Percentiles rank a stretch among this genome's conserved stretches.
Conservation (phyloP, 2,888 invertebrate genomes). For the Agriopis aurantiaria region DNA sequence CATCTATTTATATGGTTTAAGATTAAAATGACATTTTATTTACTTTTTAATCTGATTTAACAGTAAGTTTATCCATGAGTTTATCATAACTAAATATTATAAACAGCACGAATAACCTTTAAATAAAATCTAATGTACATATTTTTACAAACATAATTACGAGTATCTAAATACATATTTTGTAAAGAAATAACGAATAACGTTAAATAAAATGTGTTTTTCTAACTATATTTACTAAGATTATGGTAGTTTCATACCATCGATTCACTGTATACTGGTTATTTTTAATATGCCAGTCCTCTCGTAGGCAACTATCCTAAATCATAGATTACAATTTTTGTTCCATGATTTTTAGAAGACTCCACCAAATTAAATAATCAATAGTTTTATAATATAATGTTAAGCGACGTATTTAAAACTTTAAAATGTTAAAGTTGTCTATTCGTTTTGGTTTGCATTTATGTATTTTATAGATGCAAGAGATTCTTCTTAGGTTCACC, state of each 20-base stretch:
- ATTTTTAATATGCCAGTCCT: too few species aligned
- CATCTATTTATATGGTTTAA: constrained; percentile 20
- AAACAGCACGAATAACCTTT: constrained; percentile 4
- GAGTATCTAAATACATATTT: neutral
- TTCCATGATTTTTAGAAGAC: too few species aligned
- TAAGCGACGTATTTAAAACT: too few species aligned
- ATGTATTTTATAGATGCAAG: too few species aligned
- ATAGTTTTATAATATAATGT: too few species aligned
- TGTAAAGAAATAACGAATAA: constrained; percentile 5
- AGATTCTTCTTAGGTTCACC: too few species aligned
- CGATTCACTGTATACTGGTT: neutral
- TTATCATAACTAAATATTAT: constrained; percentile 33
- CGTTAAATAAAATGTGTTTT: constrained; percentile 9
- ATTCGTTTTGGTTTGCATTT: too few species aligned
- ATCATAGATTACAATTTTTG: too few species aligned
- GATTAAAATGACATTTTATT: constrained; percentile 13
- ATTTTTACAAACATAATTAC: constrained; percentile 17
- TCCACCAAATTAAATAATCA: too few species aligned
- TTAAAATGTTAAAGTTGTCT: too few species aligned
- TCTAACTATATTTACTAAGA: constrained; percentile 14
- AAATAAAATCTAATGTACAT: constrained; percentile 9
- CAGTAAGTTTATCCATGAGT: constrained; percentile 54
- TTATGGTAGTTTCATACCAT: constrained; percentile 5
- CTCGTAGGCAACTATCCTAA: too few species aligned
- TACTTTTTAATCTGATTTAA: constrained; percentile 32